phyloP scores from a whole-genome alignment of 2,113 vertebrate species.

The Paramisgurnus dabryanus region DNA sequence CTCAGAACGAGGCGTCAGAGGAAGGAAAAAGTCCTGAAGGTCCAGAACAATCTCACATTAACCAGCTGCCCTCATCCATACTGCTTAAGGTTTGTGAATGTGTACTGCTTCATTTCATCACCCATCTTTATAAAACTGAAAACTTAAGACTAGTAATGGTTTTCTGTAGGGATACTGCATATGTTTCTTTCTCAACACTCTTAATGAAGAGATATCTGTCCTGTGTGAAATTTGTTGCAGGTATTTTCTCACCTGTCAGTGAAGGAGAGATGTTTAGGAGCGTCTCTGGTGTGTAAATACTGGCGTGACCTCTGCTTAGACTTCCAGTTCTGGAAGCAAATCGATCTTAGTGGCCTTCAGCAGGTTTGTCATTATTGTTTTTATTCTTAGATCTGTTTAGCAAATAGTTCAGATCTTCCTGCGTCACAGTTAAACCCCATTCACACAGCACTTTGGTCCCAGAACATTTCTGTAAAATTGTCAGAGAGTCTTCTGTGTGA shows the following conservation, averaged over 20 bases:
- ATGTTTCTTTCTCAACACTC: too few species aligned
- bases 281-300: slow-evolving; percentile 96
- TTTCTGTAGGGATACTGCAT: too few species aligned
- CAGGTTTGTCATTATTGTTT: slow-evolving; percentile 78
- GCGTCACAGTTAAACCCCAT: too few species aligned
- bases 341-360: slow-evolving; percentile 96
- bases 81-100: slow-evolving; percentile 87
- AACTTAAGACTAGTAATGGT: too few species aligned
- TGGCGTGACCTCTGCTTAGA: slow-evolving; percentile 98
- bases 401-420: too few species aligned
- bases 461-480: too few species aligned
- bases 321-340: slow-evolving; percentile 98
- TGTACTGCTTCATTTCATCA: not conserved
- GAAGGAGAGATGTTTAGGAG: slow-evolving; percentile 93
- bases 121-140: too few species aligned
- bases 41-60: slow-evolving; percentile 78
- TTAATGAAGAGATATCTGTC: not conserved
- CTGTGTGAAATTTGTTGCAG: slow-evolving; percentile 64
- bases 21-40: slow-evolving; percentile 68
- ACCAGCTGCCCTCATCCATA: slow-evolving; percentile 93
- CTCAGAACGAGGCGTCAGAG: slow-evolving; percentile 68
- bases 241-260: slow-evolving; percentile 95
- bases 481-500: too few species aligned
- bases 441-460: too few species aligned
- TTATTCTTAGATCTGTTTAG: too few species aligned